Evolutionary conservation across 2,797 vertebrate genomes (phyloP).

Genomic region (Pachyuromys duprasi): DNA sequence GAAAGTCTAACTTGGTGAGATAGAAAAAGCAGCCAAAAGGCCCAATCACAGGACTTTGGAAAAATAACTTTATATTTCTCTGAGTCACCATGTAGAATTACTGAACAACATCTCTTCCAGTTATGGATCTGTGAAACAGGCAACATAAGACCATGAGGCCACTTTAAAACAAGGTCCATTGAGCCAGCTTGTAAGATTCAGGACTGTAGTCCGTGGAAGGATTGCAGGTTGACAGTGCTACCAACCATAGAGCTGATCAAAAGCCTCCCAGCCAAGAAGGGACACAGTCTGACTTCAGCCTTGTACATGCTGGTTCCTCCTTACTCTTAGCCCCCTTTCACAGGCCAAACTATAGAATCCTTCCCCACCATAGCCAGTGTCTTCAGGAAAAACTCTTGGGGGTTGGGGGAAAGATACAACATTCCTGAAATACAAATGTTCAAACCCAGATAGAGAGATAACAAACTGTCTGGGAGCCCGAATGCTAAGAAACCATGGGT

Average conservation of each 20-base stretch:
- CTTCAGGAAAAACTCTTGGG: not conserved
- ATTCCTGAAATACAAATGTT: not conserved
- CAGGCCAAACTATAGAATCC: not conserved
- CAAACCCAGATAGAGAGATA: not conserved
- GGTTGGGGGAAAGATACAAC: not conserved
- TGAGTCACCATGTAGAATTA: not conserved
- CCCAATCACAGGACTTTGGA: not conserved
- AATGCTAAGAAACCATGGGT: not conserved
- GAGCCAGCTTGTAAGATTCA: not conserved
- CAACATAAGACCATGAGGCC: not conserved
- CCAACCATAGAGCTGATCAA: not conserved
- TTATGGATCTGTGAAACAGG: not conserved
- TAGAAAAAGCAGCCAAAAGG: not conserved
- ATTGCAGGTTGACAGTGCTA: fast-evolving
- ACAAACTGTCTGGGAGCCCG: not conserved
- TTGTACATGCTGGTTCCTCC: not conserved
- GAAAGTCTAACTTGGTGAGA: not conserved
- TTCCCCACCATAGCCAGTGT: not conserved
- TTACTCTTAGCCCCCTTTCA: not conserved
- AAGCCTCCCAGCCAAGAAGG: not conserved
- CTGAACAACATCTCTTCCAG: not conserved
- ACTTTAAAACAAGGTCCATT: not conserved
- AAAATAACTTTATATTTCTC: not conserved
- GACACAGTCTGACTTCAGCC: fast-evolving
- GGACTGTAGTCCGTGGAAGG: not conserved